Evolutionary conservation across 1,140 invertebrate species (phyloP).

Genomic region (Idris sp.): DNA sequence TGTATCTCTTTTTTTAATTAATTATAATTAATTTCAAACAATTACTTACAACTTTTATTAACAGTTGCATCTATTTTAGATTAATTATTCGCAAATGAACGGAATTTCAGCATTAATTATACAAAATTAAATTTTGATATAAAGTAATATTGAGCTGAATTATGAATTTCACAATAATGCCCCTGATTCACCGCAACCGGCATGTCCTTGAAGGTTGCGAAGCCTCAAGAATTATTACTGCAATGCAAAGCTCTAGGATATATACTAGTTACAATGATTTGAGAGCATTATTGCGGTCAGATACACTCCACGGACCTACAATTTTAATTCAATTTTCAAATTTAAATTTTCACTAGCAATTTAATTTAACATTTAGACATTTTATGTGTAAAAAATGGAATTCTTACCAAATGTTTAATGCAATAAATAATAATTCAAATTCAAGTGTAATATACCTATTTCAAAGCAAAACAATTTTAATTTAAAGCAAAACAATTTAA

Average conservation of each 20-base stretch:
- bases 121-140: constrained; percentile 17
- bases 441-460: too few relatives aligned
- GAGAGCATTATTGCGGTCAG: constrained; percentile 28
- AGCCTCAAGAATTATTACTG: constrained; percentile 34
- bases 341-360: constrained; percentile 6
- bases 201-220: constrained; percentile 32
- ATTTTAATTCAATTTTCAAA: constrained; percentile 29
- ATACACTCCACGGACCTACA: constrained; percentile 7
- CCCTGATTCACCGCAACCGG: constrained; percentile 36
- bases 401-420: too few relatives aligned
- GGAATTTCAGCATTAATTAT: neutral
- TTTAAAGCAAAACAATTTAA: too few relatives aligned
- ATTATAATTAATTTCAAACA: too few relatives aligned
- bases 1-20: too few relatives aligned
- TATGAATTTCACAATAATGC: constrained; percentile 21
- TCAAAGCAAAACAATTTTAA: too few relatives aligned
- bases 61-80: too few relatives aligned
- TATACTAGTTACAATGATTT: constrained; percentile 32
- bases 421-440: too few relatives aligned
- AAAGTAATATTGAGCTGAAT: constrained; percentile 4
- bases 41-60: too few relatives aligned
- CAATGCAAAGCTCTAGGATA: constrained; percentile 41
- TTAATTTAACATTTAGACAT: constrained; percentile 1
- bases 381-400: too few relatives aligned
- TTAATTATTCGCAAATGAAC: too few relatives aligned